Base-by-base conservation (phyloP, 2,888 invertebrate species). In the Yponomeuta malinellus region DNA sequence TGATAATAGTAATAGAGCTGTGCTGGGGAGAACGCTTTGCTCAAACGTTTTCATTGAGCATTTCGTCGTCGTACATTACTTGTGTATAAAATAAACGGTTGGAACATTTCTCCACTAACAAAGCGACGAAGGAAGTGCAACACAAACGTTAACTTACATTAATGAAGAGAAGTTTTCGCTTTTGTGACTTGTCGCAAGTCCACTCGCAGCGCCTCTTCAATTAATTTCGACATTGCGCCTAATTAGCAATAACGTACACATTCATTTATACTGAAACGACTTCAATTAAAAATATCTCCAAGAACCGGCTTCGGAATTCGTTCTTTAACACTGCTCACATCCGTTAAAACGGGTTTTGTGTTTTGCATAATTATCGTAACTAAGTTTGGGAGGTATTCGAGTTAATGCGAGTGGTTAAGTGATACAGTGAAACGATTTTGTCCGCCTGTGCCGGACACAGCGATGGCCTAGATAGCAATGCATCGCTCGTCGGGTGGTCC, bases 181-280 rank as follows among this genome's bases (percentile, higher is more conserved):
- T 59, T 59, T 59, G 52, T 59, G 52, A 59, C 52, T 59, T 15
- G 52, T 59, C 31, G 12, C 29, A 65, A 65, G 65, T 33, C 10
- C 65, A 65, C 33, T 65, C 65, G 65, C 65, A 68, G 10, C 23
- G 43, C 68, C 48, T 29, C 68, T 48, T 68, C 63, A 67, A 70
- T 70, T 70, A 70, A 70, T 70, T 67, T 70, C 67, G 70, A 70
- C 70, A 70, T 70, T 70, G 48, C 70, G 31, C 66, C 29, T 72
- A 72, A 72, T 72, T 72, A 72, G 67, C 70, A 52, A 68, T 37
- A 59, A 29, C 52, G 10, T 29, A 23, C 48, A 68, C 52, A 59
- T 59, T 59, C 52, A 59, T 1, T 15, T 59, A 59, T 15, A 59
- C 52, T 15, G 52, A 68, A 68, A 23, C 10, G 9, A 52, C 48